phyloP scores from a whole-genome alignment of 35 echinoderm and acorn worm genomes.

The Apostichopus japonicus region DNA sequence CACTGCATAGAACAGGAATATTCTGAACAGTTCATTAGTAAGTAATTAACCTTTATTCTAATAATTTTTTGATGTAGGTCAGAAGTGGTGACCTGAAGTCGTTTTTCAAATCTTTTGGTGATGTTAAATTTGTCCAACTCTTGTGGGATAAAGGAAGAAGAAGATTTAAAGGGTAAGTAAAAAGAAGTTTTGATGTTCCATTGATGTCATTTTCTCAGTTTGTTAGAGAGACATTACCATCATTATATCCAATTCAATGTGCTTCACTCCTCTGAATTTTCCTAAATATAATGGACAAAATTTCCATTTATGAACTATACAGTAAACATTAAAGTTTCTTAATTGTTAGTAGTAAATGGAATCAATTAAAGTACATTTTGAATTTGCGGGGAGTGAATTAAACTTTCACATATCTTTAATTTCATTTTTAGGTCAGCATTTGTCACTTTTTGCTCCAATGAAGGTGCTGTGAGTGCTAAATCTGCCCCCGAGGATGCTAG shows the following conservation, averaged over 20 bases:
- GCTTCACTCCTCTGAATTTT: too few species aligned
- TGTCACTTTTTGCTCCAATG: slow-evolving; percentile 29
- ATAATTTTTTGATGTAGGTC: not conserved
- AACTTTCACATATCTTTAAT: not conserved
- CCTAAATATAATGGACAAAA: too few species aligned
- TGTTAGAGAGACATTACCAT: too few species aligned
- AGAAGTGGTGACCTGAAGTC: slow-evolving; percentile 21
- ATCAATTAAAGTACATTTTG: too few species aligned
- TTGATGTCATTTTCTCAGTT: too few species aligned
- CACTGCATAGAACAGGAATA: too few species aligned
- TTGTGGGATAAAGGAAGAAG: slow-evolving; percentile 31
- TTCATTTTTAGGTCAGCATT: slow-evolving; percentile 22
- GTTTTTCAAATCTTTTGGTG: slow-evolving; percentile 23
- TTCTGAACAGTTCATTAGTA: too few species aligned
- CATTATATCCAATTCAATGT: too few species aligned
- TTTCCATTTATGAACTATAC: too few species aligned
- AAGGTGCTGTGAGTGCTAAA: slow-evolving; percentile 32
- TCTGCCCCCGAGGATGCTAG: slow-evolving; percentile 2
- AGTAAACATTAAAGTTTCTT: too few species aligned
- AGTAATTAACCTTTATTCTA: not conserved
- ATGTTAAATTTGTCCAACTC: slow-evolving; percentile 37
- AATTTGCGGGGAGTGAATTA: too few species aligned
- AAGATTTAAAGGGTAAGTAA: slow-evolving; percentile 33
- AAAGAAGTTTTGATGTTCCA: not conserved
- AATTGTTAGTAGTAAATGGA: too few species aligned